phyloP scores from a whole-genome alignment of 2,113 vertebrate genomes.

The Hyla sarda region DNA sequence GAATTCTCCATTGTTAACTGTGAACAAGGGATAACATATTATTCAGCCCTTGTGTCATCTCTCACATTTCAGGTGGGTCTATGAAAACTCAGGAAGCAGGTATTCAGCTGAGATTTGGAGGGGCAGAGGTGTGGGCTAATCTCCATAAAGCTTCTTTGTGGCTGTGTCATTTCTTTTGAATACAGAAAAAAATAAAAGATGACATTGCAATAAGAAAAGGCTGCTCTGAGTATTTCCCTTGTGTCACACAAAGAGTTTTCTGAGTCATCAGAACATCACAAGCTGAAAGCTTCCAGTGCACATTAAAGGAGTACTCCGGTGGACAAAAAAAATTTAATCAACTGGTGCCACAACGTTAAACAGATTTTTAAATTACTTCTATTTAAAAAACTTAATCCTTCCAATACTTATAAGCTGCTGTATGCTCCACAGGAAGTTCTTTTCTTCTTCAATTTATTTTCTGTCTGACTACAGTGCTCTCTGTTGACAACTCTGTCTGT shows the following conservation, averaged over 20 bases:
- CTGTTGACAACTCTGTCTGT: no score
- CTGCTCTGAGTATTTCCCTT: slow-evolving; percentile 3
- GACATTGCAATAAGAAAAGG: slow-evolving; percentile 33
- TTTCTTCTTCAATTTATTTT: no score
- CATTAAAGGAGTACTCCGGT: no score
- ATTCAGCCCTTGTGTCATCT: neutral
- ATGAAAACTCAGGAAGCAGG: neutral
- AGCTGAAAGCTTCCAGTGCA: neutral
- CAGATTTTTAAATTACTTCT: no score
- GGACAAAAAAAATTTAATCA: no score
- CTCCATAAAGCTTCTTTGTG: neutral
- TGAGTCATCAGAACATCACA: slow-evolving; percentile 42
- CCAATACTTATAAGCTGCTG: no score
- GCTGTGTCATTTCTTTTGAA: slow-evolving; percentile 4
- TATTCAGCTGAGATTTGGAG: neutral
- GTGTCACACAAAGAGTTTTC: slow-evolving; percentile 25
- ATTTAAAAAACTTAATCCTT: no score
- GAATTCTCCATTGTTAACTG: neutral
- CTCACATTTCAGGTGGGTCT: slow-evolving; percentile 8
- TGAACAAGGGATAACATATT: neutral
- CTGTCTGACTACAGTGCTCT: no score
- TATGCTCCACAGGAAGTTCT: no score
- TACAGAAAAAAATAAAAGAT: slow-evolving; percentile 44
- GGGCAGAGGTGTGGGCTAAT: neutral
- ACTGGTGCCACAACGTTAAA: no score